Evolutionary conservation across 1,140 invertebrate genomes (phyloP).

Genomic region (Phymastichus coffea): DNA sequence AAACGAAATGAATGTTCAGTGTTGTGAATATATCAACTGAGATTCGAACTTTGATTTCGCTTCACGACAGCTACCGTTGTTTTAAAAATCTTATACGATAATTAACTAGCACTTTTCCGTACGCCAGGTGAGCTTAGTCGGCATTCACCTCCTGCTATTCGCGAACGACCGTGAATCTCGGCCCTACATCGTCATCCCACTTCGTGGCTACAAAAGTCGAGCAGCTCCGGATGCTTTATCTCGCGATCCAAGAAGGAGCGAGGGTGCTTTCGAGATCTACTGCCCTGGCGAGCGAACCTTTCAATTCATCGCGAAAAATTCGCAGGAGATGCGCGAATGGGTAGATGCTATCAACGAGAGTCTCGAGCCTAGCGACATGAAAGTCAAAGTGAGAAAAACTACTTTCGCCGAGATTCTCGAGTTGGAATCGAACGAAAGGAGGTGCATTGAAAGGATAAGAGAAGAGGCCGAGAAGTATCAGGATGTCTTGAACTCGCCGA

Average conservation of each 20-base stretch:
- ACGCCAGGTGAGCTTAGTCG: conserved; percentile 37
- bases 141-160: conserved; percentile 45
- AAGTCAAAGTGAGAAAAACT: not conserved
- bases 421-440: conserved; percentile 8
- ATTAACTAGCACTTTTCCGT: not conserved
- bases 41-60: too few relatives aligned
- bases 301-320: conserved; percentile 41
- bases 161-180: conserved; percentile 41
- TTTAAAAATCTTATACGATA: too few relatives aligned
- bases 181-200: conserved; percentile 36
- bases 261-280: conserved; percentile 48
- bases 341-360: conserved; percentile 35
- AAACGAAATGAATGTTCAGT: too few relatives aligned
- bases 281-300: conserved; percentile 43
- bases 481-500: conserved; percentile 11
- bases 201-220: conserved; percentile 44
- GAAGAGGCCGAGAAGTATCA: conserved; percentile 19
- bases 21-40: too few relatives aligned
- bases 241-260: conserved; percentile 40
- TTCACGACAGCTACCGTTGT: too few relatives aligned
- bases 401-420: conserved; percentile 19
- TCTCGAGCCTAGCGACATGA: conserved; percentile 20
- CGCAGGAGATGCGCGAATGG: conserved; percentile 50
- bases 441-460: conserved; percentile 15
- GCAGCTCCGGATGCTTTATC: conserved; percentile 36